Evolutionary conservation across 2,797 vertebrate genomes (phyloP).

Genomic region (Gadopsis bispinosus): DNA sequence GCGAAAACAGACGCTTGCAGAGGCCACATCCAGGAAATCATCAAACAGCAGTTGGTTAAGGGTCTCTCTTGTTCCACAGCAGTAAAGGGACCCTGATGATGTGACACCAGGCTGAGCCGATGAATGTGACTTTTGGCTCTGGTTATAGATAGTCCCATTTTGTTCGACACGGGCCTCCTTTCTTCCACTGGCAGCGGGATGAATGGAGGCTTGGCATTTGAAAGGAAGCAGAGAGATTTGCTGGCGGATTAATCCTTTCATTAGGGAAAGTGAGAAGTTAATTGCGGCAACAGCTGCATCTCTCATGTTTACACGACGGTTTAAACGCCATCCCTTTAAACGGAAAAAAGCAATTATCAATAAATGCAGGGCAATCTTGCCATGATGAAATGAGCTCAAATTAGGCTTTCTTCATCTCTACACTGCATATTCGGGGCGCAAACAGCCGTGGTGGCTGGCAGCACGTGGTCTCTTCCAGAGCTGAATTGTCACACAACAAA

Average conservation of each 20-base stretch:
- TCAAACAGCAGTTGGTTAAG: conserved; percentile 81
- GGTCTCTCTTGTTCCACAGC: conserved; percentile 78
- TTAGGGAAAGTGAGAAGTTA: conserved; percentile 88
- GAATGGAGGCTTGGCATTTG: conserved; percentile 83
- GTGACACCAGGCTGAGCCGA: conserved; percentile 77
- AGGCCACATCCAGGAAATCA: conserved; percentile 77
- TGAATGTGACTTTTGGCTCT: conserved; percentile 83
- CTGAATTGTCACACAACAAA: conserved; percentile 79
- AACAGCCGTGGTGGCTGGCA: conserved; percentile 80
- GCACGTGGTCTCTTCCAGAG: conserved; percentile 63
- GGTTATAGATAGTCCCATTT: conserved; percentile 84
- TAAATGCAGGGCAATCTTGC: conserved; percentile 86
- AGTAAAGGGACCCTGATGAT: conserved; percentile 77
- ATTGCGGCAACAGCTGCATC: conserved; percentile 89
- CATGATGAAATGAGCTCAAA: conserved; percentile 84
- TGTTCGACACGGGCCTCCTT: conserved; percentile 76
- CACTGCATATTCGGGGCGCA: conserved; percentile 30
- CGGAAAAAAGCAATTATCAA: conserved; percentile 89
- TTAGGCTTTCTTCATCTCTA: conserved; percentile 80
- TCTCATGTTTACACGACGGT: conserved; percentile 84
- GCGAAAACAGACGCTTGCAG: conserved; percentile 65
- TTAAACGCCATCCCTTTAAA: conserved; percentile 80
- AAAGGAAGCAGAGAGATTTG: conserved; percentile 86
- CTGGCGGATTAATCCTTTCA: conserved; percentile 88
- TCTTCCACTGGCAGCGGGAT: conserved; percentile 79